These are phyloP conservation scores for Seira ritae DNA, from an alignment of 2,888 invertebrate genomes.

Conservation along the genomic window DNA sequence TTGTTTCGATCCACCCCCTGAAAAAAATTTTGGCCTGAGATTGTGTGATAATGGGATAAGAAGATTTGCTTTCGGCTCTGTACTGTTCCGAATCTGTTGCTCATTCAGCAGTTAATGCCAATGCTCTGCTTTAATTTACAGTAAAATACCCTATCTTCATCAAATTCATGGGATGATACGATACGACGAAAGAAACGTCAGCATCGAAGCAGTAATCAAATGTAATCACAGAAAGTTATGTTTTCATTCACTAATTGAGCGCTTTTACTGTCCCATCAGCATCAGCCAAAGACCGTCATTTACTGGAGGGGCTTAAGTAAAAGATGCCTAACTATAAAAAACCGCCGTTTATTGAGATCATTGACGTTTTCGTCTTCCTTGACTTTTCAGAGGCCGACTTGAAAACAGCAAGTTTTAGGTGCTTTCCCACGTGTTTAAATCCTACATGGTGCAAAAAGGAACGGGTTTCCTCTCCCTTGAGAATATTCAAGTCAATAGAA, in stretches of 20 bases:
- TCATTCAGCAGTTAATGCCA: slow-evolving; percentile 20
- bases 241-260: not conserved
- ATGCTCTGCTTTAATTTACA: not conserved
- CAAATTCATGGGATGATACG: not conserved
- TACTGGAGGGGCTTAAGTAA: too few species aligned
- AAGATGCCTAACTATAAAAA: too few species aligned
- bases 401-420: too few species aligned
- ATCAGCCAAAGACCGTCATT: too few species aligned
- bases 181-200: not conserved
- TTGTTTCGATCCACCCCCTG: slow-evolving; percentile 28
- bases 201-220: not conserved
- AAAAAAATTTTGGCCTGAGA: slow-evolving; percentile 14
- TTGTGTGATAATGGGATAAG: slow-evolving; percentile 23
- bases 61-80: slow-evolving; percentile 13
- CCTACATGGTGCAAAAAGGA: too few species aligned
- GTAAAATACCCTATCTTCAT: not conserved
- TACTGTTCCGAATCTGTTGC: slow-evolving; percentile 19
- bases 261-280: not conserved
- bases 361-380: too few species aligned
- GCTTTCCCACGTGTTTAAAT: too few species aligned
- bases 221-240: not conserved
- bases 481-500: too few species aligned
- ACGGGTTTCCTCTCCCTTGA: too few species aligned
- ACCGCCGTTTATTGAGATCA: too few species aligned
- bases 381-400: too few species aligned